Evolutionary conservation across 1,140 invertebrate genomes (phyloP).

Genomic region (Meteorus sp.): DNA sequence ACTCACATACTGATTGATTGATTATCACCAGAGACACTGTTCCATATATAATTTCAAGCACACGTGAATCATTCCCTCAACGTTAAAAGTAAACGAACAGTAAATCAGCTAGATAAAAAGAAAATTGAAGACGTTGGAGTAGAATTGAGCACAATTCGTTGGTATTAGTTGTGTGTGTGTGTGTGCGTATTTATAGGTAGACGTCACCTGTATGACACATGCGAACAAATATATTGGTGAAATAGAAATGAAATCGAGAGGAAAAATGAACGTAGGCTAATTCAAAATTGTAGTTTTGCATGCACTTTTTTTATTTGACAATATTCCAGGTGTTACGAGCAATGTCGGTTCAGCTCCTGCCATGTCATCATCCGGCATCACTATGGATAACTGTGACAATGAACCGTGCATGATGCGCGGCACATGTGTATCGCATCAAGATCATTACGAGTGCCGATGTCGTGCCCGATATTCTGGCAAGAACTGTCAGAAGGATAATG

Average conservation of each 20-base stretch:
- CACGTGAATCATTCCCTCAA: no score
- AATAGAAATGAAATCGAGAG: no score
- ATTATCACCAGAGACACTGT: no score
- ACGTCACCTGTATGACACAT: no score
- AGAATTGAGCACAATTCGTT: no score
- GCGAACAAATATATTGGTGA: no score
- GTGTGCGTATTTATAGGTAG: neutral
- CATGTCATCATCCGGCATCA: conserved; percentile 38
- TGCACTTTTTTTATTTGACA: conserved; percentile 38
- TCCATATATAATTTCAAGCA: no score
- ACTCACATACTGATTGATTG: no score
- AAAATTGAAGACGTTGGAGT: no score
- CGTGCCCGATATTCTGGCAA: conserved; percentile 76
- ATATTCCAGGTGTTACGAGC: conserved; percentile 51
- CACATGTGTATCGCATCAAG: conserved; percentile 71
- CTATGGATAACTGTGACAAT: conserved; percentile 72
- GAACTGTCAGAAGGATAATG: conserved; percentile 80
- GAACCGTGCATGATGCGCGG: conserved; percentile 82
- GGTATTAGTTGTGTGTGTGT: no score
- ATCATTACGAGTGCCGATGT: conserved; percentile 80
- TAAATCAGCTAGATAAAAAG: no score
- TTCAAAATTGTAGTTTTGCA: conserved; percentile 30
- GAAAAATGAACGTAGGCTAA: conserved; percentile 5
- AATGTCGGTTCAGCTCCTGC: conserved; percentile 33
- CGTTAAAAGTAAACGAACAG: no score